phyloP scores from a whole-genome alignment of 2,113 vertebrate species.

The Gasterosteus aculeatus region DNA sequence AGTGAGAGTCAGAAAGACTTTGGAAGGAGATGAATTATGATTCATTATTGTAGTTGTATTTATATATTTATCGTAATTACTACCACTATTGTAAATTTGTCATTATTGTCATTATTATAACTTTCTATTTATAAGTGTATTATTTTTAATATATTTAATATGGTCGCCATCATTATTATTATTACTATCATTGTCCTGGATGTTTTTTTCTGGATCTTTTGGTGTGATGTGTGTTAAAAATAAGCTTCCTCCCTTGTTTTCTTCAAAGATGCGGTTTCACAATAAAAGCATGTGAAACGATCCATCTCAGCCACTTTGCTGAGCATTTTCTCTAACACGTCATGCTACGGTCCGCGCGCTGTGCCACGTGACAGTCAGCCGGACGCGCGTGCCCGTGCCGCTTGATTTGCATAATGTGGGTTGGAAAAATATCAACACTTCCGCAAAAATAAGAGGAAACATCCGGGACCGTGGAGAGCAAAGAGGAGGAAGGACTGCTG shows the following conservation, averaged over 20 bases:
- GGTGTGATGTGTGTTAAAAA: background rate
- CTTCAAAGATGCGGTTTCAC: background rate
- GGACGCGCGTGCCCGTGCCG: conserved; percentile 45
- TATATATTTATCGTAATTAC: too few relatives aligned
- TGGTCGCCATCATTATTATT: background rate
- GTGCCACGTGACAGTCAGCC: conserved; percentile 39
- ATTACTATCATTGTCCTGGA: background rate
- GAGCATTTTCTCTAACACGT: background rate
- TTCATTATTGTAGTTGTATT: background rate
- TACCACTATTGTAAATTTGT: too few relatives aligned
- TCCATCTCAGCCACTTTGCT: background rate
- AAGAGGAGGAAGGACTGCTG: conserved; percentile 18
- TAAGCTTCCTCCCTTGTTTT: background rate
- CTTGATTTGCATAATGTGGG: conserved; percentile 52
- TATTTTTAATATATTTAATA: background rate
- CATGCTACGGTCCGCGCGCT: conserved; percentile 5
- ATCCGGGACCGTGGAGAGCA: conserved; percentile 13
- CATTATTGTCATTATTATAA: background rate
- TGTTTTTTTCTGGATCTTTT: background rate
- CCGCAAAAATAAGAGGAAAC: conserved; percentile 62
- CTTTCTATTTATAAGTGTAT: background rate
- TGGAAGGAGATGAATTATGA: too few relatives aligned
- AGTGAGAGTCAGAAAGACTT: background rate
- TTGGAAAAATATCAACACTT: conserved; percentile 68
- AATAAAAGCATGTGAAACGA: background rate